Base-by-base conservation (phyloP, 2,113 vertebrate genomes). In the Apodemus sylvaticus region DNA sequence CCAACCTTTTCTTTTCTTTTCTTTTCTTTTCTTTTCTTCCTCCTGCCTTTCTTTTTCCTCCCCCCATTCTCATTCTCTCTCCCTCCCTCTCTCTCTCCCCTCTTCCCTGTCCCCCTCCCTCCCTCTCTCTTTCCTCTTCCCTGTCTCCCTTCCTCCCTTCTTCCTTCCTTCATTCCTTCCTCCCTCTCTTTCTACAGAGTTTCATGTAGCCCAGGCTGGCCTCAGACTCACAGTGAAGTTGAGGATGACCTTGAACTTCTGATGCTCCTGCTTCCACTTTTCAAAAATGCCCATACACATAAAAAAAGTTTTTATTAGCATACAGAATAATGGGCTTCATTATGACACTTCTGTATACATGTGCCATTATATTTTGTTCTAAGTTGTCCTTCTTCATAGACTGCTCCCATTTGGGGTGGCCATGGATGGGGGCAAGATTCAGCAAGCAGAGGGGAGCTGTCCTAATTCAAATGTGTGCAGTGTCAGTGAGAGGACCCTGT, bases 401-500 rank as follows among this genome's bases (percentile, higher is more conserved):
- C 53, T 39, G 48, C 85, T 51, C 31, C 62, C 19, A 51, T 24
- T 48, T 55, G 36, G 62, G 19, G 45, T 60, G 60, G 51, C 62
- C 4, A 11, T 6, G 12, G 85, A 60, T 13, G 8, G 1, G 13
- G 20, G 14, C 60, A 12, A 48, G 42, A 31, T 14, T n/a, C 0
- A 5, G 5, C 29, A 34, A 1, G 26, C 74, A 26, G 51, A 53
- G 31, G 19, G 2, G 17, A 20, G 34, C 60, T 74, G 16, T 39
- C 55, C 64, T 70, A 9, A 64, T 17, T 70, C 42, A 60, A 66
- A 36, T 39, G 24, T 16, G 14, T 26, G 34, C 5, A 14, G 22
- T 34, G 14, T 45, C 39, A 7, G 45, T 0, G 10, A 34, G 26
- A 22, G 2, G 12, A 29, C n/a, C 66, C 45, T 8, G 39, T 0